These are phyloP conservation scores for Apis cerana DNA, from an alignment of 1,140 invertebrate species.

Conservation along the genomic window DNA sequence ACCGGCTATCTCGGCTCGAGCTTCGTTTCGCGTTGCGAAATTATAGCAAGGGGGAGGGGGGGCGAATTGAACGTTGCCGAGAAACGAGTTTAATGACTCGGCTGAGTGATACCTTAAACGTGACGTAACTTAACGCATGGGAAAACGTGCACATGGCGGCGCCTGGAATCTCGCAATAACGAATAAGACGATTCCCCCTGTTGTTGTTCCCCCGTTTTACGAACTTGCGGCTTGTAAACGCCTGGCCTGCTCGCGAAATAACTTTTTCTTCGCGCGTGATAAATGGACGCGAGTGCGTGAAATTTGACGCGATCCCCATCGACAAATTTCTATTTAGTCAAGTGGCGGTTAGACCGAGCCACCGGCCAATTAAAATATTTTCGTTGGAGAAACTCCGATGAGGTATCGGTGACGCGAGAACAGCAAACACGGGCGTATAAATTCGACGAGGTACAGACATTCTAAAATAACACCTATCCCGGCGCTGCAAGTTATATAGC, in stretches of 20 bases:
- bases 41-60: conserved; percentile 11
- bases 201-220: too few species aligned
- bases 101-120: not conserved
- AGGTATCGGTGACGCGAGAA: conserved; percentile 37
- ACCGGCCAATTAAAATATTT: conserved; percentile 48
- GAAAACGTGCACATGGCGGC: not conserved
- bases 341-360: not conserved
- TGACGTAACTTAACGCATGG: not conserved
- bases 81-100: conserved; percentile 22
- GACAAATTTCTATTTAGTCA: conserved; percentile 12
- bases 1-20: not conserved
- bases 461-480: not conserved
- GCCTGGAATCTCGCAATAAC: not conserved
- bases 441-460: conserved; percentile 16
- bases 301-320: not conserved
- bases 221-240: too few species aligned
- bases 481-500: conserved; percentile 17
- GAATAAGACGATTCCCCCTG: not conserved
- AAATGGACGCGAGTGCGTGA: too few species aligned
- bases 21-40: conserved; percentile 13
- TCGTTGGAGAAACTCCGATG: not conserved
- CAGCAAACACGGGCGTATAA: conserved; percentile 21
- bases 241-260: too few species aligned
- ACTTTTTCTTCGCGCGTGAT: too few species aligned
- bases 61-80: conserved; percentile 6